Base-by-base conservation (phyloP, 2,113 vertebrate species). In the Oxygymnocypris stewartii region DNA sequence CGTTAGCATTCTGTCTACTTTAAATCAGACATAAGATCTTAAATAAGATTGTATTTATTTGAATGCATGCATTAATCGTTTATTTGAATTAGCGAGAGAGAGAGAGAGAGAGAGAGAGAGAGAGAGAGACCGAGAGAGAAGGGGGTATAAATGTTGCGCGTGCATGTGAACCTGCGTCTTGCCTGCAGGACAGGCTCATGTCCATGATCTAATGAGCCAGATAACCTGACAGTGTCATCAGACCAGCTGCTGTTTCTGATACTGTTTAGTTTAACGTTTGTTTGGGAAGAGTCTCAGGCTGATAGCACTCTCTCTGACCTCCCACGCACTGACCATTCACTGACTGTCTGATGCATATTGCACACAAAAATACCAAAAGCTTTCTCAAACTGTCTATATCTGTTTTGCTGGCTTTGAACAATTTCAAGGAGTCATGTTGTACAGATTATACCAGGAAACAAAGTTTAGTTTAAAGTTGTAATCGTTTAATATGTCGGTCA, bases 361-460 rank as follows among this genome's bases (percentile, higher is more conserved):
- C 42, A 75, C 42, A 44, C 73, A 75, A 44, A 75, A 75, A 75
- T 75, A 47, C 73, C 73, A 49, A 16, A 76, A 42, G 37, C 37
- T 35, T 69, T 35, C 28, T 73, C 69, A 73, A 40, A 40, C 35
- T 20, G 31, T 37, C 16, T 10, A 37, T 7, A 16, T 20, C 31
- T 37, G 31, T 74, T 42, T 44, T 44, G 37, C 37, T 74, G 71
- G 4, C 40, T 74, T 74, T 40, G 18, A 4, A 2, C 23, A 47
- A 47, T 47, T 47, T 47, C 11, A 13, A 14, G 12, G 42, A 76
- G n/a, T 76, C 42, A 47, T 14, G n/a, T 23, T 47, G 40, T 47
- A 8, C 0, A 2, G 35, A 20, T 73, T 23, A 23, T 20, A 74
- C 4, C 18, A n/a, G 10, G 18, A 23, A 73, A 40, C 69, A 42